Evolutionary conservation across 2,113 vertebrate genomes (phyloP), one percentile per base, ranked within the genome.

Genomic region (Romanogobio albipinnatus): DNA sequence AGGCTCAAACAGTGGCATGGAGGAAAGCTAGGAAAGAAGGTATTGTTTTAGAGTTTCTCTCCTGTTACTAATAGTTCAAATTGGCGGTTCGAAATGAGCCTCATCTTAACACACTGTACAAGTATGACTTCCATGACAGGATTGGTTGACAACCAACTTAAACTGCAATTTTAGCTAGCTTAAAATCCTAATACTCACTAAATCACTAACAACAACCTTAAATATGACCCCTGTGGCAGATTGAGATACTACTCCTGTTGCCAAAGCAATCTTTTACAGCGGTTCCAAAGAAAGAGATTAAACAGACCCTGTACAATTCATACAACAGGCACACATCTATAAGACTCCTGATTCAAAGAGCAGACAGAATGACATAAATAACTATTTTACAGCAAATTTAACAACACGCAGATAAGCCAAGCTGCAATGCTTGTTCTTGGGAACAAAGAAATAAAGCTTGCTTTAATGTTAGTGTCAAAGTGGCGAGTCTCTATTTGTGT

Each of bases 361-460:
- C 79, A 89, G 88, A 85, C 90, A 92, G 92, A 47, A 88, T 88
- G 88, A 87, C 89, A 90, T 89, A 91, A 86, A 89, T 89, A 91
- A 86, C 64, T 83, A 90, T 90, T 89, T 89, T 77, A 84, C 43
- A 49, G 73, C 53, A 78, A 84, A 82, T 73, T 51, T 62, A 86
- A 77, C 61, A 81, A 61, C 76, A 70, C 5, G 8, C 33, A 26
- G 26, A 56, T 51, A 45, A 17, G 47, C 29, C 14, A 24, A 22
- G 45, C 79, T 24, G 47, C n/a, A 66, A 85, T 3, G 53, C 45
- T 39, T 58, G 74, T 43, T 74, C 66, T 68, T 29, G 17, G 19
- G 17, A 86, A 61, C 39, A 66, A 73, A 81, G 61, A 84, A 68
- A 75, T 81, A 64, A 85, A 82, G 39, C 74, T 24, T 36, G 9